Evolutionary conservation across 2,113 vertebrate genomes (phyloP), one percentile per base, ranked within the genome.

Genomic region (Rhabdornis inornatus): DNA sequence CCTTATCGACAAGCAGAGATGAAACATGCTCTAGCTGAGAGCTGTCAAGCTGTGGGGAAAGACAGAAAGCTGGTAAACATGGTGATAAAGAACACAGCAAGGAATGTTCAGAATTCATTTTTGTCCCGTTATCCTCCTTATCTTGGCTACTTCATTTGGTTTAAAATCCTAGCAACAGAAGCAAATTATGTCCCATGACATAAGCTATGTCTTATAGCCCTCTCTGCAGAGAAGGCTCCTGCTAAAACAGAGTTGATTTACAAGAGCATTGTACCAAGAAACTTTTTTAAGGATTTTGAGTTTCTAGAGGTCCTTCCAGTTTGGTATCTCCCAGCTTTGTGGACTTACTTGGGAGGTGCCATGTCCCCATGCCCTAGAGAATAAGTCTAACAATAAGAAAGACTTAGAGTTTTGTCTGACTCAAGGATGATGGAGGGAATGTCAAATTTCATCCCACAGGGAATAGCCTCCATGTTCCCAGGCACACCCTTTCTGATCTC

Each of bases 341-440:
- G 33, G 56, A 52, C 20, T 60, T 65, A 47, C 17, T 60, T 88
- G 56, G 42, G 37, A 78, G 10, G 9, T 87, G 13, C 42, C 40
- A 68, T 39, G 65, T 55, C 42, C 35, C 44, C 22, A 12, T 44
- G 25, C 24, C 59, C 40, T 60, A 37, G 33, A 75, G 27, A 89
- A 24, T n/a, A n/a, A 50, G 23, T 74, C 20, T 59, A 49, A 76
- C 44, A 53, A 80, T 27, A 24, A 79, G 40, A 84, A 57, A 50
- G 44, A 16, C 47, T 52, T 15, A 37, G 10, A 72, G 71, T 83
- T 97, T 97, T 98, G 70, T 98, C 95, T 28, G 85, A 92, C 33
- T 97, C 94, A 25, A 94, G 75, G 19, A 80, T 81, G 40, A 64
- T 64, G 5, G 65, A 95, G 2, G 91, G 92, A 90, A 97, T 83